Evolutionary conservation across 2,888 invertebrate genomes (phyloP).

Genomic region (Tethea ocularis): DNA sequence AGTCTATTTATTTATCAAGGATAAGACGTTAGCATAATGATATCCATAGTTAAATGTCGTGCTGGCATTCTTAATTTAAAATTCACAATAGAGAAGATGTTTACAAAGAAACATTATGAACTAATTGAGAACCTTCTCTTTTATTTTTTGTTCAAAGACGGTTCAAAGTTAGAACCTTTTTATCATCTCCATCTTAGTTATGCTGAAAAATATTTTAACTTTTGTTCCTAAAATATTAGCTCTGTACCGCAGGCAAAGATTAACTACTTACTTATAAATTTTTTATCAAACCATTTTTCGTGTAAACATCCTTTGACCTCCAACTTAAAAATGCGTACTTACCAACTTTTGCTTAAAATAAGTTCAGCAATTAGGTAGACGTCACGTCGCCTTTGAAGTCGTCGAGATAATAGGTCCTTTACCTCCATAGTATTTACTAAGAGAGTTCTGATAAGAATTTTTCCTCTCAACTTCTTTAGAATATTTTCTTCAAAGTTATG

Average conservation of each 20-base stretch:
- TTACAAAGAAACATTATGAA: too few relatives aligned
- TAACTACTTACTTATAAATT: not conserved
- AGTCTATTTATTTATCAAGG: too few relatives aligned
- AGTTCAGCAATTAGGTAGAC: constrained; percentile 26
- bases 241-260: not conserved
- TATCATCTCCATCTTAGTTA: not conserved
- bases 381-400: constrained; percentile 23
- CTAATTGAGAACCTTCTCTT: too few relatives aligned
- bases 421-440: constrained; percentile 20
- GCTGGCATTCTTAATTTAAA: too few relatives aligned
- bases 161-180: not conserved
- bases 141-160: too few relatives aligned
- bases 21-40: too few relatives aligned
- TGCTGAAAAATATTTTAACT: not conserved
- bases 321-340: constrained; percentile 14
- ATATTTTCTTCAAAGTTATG: constrained; percentile 28
- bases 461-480: constrained; percentile 23
- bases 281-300: constrained; percentile 5
- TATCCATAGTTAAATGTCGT: too few relatives aligned
- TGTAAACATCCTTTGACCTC: constrained; percentile 11
- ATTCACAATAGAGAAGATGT: too few relatives aligned
- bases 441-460: constrained; percentile 27
- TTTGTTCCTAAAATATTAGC: not conserved
- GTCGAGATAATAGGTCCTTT: constrained; percentile 24
- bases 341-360: constrained; percentile 14